Evolutionary conservation across 1,140 invertebrate species (phyloP), one percentile per base, ranked within the genome.

Genomic region (Acromyrmex charruanus): DNA sequence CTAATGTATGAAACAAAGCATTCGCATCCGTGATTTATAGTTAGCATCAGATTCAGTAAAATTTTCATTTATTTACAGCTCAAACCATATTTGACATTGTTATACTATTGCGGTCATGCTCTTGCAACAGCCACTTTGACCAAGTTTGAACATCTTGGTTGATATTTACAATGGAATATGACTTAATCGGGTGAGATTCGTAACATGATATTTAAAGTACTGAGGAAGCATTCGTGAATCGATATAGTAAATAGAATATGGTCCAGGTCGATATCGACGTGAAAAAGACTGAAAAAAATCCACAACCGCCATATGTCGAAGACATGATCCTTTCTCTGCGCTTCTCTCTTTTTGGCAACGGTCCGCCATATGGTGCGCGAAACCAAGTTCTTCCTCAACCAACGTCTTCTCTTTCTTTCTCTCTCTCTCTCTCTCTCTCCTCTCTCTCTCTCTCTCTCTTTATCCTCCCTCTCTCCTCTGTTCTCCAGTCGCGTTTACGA

Each of bases 291-390:
- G 61, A 80, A 66, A 18, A 18, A 79, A 88, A 28, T 80, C 39
- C 28, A 59, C 53, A 86, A 69, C 53, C 35, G 77, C 88, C 92
- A 93, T 92, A 93, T 93, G 93, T 92, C 91, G 92, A 87, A 87
- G 90, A 89, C 89, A 84, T 77, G 75, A 49, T 53, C 77, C 87
- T 72, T 79, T 77, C 81, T 65, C 53, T 21, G 53, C 49, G 18
- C 28, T 59, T 68, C 55, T 63, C 71, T 59, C 68, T 87, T 88
- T 91, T 92, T 91, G 89, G 91, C 91, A 81, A 75, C 92, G 86
- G 87, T 89, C 82, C 88, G 86, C 92, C 93, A 94, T 93, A 93
- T 94, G 93, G 93, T 51, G 90, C 81, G 90, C 91, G 85, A 91
- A 93, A 93, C 87, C 88, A 31, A 90, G 87, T 87, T 75, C 69